Base-by-base conservation (phyloP, 2,797 vertebrate species). In the Anguilla megastoma region DNA sequence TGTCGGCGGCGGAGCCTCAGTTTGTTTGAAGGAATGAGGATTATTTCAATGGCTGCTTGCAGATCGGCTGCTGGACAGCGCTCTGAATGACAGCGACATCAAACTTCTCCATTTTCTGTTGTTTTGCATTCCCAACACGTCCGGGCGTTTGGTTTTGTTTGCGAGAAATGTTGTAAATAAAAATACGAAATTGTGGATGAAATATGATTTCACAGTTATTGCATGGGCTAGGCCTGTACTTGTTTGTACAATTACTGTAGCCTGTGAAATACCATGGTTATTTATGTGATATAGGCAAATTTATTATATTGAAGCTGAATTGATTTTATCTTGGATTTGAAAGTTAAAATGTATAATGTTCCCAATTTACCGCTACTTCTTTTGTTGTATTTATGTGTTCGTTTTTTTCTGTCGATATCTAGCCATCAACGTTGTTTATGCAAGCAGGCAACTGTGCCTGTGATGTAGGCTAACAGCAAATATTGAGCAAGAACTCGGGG, bases 401-500 rank as follows among this genome's bases (percentile, higher is more conserved):
- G 5, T 33, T 18, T 27, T 18, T 33, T 48, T 48, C 41, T 48
- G 18, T 36, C 9, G 21, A 82, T 50, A 82, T 48, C 79, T n/a
- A 66, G 21, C 24, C 63, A 66, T 66, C 63, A 7, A 50, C 79
- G 45, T 24, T 80, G 18, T 80, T 80, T 80, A 80, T n/a, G 76
- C 18, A 4, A 41, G 76, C 30, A 41, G 36, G 16, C 76, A 36
- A n/a, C 27, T 12, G 10, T 18, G 36, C 76, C 76, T 41, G 33
- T 82, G 79, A 82, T 82, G 79, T 82, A 41, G 36, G 36, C 36
- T 41, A 48, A 82, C 79, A 24, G 45, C 41, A 24, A 82, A 48
- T 30, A 82, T 50, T 82, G 79, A 82, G 79, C 79, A 82, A 80
- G 36, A 21, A 82, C 10, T n/a, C 10, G 45, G 21, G 45, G 8